Percentiles rank a stretch among this genome's conserved stretches.
Conservation (phyloP, 1,140 invertebrate genomes). For the Heliconius nattereri region DNA sequence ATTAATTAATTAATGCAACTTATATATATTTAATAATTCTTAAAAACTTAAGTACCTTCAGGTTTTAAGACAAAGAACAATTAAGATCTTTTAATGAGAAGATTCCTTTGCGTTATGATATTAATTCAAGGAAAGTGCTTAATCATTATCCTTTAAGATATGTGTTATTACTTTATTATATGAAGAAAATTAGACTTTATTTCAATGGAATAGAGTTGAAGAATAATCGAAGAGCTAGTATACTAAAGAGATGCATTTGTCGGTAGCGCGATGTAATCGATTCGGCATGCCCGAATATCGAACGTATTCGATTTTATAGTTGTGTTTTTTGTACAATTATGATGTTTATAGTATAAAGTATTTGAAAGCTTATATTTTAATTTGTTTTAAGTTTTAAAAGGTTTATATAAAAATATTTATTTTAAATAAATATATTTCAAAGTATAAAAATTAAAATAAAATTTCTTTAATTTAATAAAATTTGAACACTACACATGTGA, state of each 20-base stretch:
- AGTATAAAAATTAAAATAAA: too few relatives aligned
- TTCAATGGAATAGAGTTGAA: constrained; percentile 6
- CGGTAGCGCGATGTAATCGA: constrained; percentile 65
- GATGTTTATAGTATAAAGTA: constrained; percentile 17
- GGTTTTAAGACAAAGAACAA: constrained; percentile 18
- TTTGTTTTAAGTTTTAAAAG: too few relatives aligned
- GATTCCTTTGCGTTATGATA: constrained; percentile 47
- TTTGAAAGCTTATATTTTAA: constrained; percentile 9
- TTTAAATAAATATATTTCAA: too few relatives aligned
- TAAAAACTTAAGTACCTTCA: neutral
- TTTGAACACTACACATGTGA: neutral
- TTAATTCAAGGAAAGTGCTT: constrained; percentile 46
- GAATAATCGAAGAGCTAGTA: neutral
- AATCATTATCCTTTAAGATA: constrained; percentile 39
- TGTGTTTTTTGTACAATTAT: constrained; percentile 36
- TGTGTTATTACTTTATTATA: constrained; percentile 20
- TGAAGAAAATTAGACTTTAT: constrained; percentile 20
- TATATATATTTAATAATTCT: neutral
- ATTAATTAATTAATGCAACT: neutral
- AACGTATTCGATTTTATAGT: constrained; percentile 43
- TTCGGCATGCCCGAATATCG: constrained; percentile 54
- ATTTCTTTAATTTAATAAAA: neutral
- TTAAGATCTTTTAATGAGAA: constrained; percentile 42
- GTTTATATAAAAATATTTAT: too few relatives aligned
- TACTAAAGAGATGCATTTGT: constrained; percentile 38